Conservation (phyloP, 2,113 vertebrate genomes). For the Muntiacus reevesi region DNA sequence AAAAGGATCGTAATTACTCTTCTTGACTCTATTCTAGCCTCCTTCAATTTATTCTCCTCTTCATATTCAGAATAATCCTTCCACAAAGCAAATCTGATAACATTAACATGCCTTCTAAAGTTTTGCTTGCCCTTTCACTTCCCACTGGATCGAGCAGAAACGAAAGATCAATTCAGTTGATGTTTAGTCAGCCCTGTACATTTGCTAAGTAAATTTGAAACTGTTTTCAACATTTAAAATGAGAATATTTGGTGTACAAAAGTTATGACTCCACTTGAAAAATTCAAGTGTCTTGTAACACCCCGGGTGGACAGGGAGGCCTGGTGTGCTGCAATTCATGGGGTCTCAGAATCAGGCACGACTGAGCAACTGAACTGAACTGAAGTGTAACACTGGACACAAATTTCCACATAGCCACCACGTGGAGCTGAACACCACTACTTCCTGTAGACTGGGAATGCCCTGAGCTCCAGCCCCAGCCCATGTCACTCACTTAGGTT, state of each 20-base stretch:
- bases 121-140: background rate
- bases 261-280: background rate
- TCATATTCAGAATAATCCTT: background rate
- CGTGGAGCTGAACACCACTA: background rate
- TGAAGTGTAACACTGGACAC: background rate
- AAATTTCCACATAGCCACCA: background rate
- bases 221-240: background rate
- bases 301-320: too few species aligned
- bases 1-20: background rate
- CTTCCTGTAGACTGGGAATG: background rate
- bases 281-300: background rate
- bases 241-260: background rate
- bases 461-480: too few species aligned
- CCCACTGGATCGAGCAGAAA: background rate
- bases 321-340: too few species aligned
- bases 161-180: background rate
- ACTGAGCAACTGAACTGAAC: too few species aligned
- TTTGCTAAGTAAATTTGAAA: background rate
- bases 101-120: background rate
- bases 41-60: background rate
- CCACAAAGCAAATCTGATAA: background rate
- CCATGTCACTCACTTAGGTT: fast-evolving
- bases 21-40: background rate
- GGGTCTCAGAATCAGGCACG: too few species aligned
- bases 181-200: background rate